Percentiles rank a stretch among this genome's conserved stretches.
Evolutionary conservation across 2,888 invertebrate species (phyloP).

Genomic region (Dicyrtomina minuta): DNA sequence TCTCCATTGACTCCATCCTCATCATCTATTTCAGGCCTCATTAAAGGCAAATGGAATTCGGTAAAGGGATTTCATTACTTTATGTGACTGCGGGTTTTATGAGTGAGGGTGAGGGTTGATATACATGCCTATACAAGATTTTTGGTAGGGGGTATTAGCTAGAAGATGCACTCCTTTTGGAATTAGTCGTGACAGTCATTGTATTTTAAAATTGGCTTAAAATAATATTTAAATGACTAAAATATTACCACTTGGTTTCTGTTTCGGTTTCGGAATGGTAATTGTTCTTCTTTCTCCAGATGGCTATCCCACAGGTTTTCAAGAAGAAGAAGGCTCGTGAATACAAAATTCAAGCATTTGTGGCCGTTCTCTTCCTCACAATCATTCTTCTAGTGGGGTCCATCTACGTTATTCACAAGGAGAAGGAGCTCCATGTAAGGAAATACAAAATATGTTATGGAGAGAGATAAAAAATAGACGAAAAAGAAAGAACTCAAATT

Average conservation of each 20-base stretch:
- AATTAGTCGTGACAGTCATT: too few relatives aligned
- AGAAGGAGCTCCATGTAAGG: constrained; percentile 68
- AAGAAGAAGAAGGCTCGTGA: constrained; percentile 70
- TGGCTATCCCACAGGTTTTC: constrained; percentile 71
- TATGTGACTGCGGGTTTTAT: neutral
- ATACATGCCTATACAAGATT: neutral
- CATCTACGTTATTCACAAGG: constrained; percentile 80
- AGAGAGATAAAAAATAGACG: too few relatives aligned
- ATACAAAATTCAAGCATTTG: constrained; percentile 78
- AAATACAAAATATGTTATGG: neutral
- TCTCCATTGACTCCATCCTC: constrained; percentile 9
- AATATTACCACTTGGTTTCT: too few relatives aligned
- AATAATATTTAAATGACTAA: neutral
- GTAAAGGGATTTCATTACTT: constrained; percentile 24
- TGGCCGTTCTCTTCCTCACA: constrained; percentile 75
- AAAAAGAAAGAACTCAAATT: too few relatives aligned
- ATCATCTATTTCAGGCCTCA: constrained; percentile 34
- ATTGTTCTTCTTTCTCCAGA: constrained; percentile 9
- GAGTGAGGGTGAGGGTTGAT: neutral
- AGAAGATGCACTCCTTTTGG: neutral
- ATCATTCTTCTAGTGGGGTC: constrained; percentile 80
- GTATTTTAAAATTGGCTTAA: too few relatives aligned
- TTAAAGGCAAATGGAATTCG: constrained; percentile 36
- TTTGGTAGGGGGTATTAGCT: neutral
- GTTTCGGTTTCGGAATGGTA: too few relatives aligned